Evolutionary conservation across 2,797 vertebrate genomes (phyloP), one percentile per base, ranked within the genome.

Genomic region (Adelosebastes latens): DNA sequence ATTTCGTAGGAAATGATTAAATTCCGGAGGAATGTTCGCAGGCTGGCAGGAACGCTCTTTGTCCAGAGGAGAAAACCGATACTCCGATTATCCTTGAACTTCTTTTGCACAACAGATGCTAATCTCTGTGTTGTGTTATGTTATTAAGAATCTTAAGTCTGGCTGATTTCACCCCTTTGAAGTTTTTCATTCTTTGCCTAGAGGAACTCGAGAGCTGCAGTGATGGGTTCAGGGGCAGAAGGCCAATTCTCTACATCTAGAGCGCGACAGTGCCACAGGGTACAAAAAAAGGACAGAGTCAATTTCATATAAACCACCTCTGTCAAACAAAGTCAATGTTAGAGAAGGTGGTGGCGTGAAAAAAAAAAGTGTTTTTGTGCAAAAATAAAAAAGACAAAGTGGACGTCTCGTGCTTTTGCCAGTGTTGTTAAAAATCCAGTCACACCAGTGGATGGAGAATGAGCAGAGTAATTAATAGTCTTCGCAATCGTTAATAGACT

Each of bases 101-200:
- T 75, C n/a, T 53, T 81, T 85, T 69, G 60, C 58, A 36, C 72
- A 71, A 61, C 77, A 80, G 80, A 86, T 88, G 73, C 75, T 65
- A 68, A 80, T 87, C 75, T 82, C 65, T 18, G 25, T 59, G 62
- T 70, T 75, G 32, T 81, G 62, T 73, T 69, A 42, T 22, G 32
- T 74, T 75, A 25, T 79, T 76, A 67, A 63, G 53, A 66, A 65
- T 77, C 74, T 58, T 1, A 66, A 72, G 22, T 72, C 32, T 24
- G 76, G 49, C 61, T 72, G 64, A 67, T 82, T 65, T 83, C 34
- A 18, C 18, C 12, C 12, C 59, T 88, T 78, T 88, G 79, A 87
- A 80, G 75, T 49, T 79, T 61, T 42, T 55, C 72, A 56, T 65
- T 77, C 60, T 70, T 31, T 3, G 53, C 75, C 75, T 73, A 1